Evolutionary conservation across 2,113 vertebrate genomes (phyloP), one percentile per base, ranked within the genome.

Genomic region (Hemicordylus capensis): DNA sequence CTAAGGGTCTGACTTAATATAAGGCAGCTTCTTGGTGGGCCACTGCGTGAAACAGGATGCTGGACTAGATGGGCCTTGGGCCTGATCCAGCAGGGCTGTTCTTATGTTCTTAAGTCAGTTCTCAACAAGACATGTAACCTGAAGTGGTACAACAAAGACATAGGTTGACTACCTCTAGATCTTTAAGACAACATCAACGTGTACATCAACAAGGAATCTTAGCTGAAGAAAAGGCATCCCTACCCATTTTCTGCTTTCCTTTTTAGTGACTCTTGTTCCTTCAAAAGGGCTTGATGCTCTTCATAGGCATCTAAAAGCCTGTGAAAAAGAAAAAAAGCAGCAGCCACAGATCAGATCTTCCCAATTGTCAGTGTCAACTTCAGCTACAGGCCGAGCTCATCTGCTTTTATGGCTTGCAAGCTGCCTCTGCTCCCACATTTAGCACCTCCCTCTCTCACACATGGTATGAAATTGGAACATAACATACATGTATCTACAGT

Each of bases 231-330:
- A 2, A 20, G 69, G 1, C 3, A 5, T 46, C 0, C 97, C 85
- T 97, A 99, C 95, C 98, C 98, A 54, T 99, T 99, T 95, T 99
- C 98, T 0, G 98, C 97, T 91, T 98, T 98, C 92, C 98, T 97
- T 92, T 99, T 99, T 31, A 96, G 74, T 10, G 96, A 92, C n/a
- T 99, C 98, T 42, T 97, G 97, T 93, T 99, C 98, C 94, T 98
- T 98, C 61, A 98, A 93, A 69, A 99, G 97, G 6, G 97, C 97
- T 81, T 99, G 97, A 69, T 98, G 98, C 77, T 99, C 97, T 10
- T 98, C 97, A 39, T 98, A 98, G 24, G 98, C 96, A 73, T 97
- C 95, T 90, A 99, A 89, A 59, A 99, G 97, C 90, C 99, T 99
- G 70, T 54, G 88, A 87, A 64, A 14, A 17, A 3, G 20, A 2